Base-by-base conservation (phyloP, 1,140 invertebrate genomes). In the Listronotus oregonensis region DNA sequence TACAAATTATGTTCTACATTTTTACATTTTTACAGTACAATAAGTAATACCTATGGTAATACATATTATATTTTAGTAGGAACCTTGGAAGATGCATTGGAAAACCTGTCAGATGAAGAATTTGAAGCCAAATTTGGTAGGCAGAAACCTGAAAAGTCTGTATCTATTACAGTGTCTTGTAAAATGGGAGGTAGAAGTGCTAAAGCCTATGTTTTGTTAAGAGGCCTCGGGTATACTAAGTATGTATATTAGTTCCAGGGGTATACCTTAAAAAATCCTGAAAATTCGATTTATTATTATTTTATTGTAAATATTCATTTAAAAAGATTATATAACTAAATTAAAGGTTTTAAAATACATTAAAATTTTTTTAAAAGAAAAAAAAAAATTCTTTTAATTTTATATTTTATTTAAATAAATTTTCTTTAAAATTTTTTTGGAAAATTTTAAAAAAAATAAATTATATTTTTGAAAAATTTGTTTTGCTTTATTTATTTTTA, bases 201-300 rank as follows among this genome's bases (percentile, higher is more conserved):
- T 11, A 73, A 62, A 17, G 79, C 81, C 3, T 74, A 79, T 49
- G 66, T 70, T 59, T 70, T 73, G 40, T 52, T 81, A 6, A 70
- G 72, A 54, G 79, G 79, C 71, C 51, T 80, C 18, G 82, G 80
- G 72, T 82, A 77, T 57, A 61, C 75, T 62, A 79, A 78, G 82
- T 82, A 78, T 17, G 46, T 27, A 27, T 27, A n/a, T n/a, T n/a
- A n/a, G n/a, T n/a, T n/a, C n/a, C n/a, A n/a, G n/a, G n/a, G n/a
- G n/a, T n/a, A n/a, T n/a, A n/a, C n/a, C n/a, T n/a, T n/a, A n/a
- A n/a, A n/a, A n/a, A n/a, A n/a, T n/a, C n/a, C n/a, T n/a, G n/a
- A n/a, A n/a, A n/a, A n/a, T n/a, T n/a, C n/a, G n/a, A n/a, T n/a
- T n/a, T n/a, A n/a, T n/a, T n/a, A n/a, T n/a, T 68, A 67, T 68